Base-by-base conservation (phyloP, 2,797 vertebrate species). In the Enteromius afrohamiltoni region DNA sequence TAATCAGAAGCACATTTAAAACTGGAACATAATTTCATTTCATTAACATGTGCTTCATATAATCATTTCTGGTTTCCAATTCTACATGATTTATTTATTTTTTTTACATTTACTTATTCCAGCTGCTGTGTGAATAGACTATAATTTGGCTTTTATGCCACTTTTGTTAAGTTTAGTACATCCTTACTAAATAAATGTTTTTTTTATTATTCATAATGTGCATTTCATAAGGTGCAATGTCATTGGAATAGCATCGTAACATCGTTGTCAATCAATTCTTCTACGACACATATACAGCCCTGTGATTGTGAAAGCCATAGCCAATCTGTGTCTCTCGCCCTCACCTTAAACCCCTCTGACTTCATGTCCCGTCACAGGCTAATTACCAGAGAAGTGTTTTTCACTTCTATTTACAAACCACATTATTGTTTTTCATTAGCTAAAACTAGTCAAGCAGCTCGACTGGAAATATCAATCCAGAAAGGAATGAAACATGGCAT, bases 351-450 rank as follows among this genome's bases (percentile, higher is more conserved):
- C 26, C 40, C 47, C 23, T 49, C 19, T 14, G 45, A 37, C 21
- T 64, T 64, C 5, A 19, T 65, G 19, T 67, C 60, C 6, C 17
- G 2, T n/a, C 42, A 34, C 1, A 31, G 4, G 4, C 2, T 67
- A 79, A 45, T 62, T 31, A 51, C 0, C 0, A 62, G 23, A 7
- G 49, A 42, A 80, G 19, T 55, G 6, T 2, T 13, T 29, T 79
- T 29, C n/a, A 79, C 51, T 79, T 68, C 16, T 71, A 47, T 80
- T 71, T 62, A 62, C 34, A 45, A 79, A 68, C 65, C 29, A 68
- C 13, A 34, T 51, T 34, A 40, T 14, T 68, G 10, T 29, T 69
- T 29, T 60, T 45, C 17, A 60, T 71, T 16, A 80, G 37, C 31
- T 80, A 34, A 65, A 79, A 79, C 34, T 60, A 42, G 16, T 60